Percentiles rank a stretch among this genome's conserved stretches.
Evolutionary conservation across 2,113 vertebrate genomes (phyloP).

Genomic region (Corynorhinus townsendii): DNA sequence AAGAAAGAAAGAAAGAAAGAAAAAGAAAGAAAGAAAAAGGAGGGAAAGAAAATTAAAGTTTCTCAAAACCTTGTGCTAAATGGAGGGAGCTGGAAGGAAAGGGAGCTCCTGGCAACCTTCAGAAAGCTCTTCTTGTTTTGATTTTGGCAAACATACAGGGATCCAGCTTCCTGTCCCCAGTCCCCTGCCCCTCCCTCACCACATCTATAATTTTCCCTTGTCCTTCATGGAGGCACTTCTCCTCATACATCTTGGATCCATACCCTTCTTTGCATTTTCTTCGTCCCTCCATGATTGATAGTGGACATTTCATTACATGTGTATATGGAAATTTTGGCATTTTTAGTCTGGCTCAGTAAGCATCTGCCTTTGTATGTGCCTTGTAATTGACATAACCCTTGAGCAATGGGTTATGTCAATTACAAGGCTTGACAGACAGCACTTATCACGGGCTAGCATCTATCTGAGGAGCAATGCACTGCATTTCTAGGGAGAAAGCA

Average conservation of each 20-base stretch:
- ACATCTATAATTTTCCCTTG: not conserved
- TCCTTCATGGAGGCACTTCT: not conserved
- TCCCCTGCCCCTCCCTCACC: accelerated
- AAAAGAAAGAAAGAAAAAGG: not conserved
- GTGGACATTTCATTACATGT: not conserved
- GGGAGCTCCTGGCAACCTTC: too few relatives aligned
- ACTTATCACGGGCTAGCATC: not conserved
- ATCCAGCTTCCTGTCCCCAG: not conserved
- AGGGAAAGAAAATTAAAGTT: not conserved
- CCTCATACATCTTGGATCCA: not conserved
- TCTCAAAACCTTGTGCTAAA: not conserved
- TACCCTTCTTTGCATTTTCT: not conserved
- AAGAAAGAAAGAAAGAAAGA: not conserved
- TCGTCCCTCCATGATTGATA: not conserved
- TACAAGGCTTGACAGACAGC: not conserved
- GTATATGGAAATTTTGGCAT: not conserved
- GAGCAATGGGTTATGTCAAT: too few relatives aligned
- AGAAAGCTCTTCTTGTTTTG: not conserved
- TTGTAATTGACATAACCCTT: not conserved
- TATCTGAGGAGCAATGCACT: not conserved
- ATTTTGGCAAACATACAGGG: not conserved
- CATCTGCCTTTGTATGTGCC: not conserved
- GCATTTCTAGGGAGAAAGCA: not conserved
- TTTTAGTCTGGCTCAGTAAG: not conserved
- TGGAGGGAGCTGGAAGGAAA: not conserved